Base-by-base conservation (phyloP, 2,797 vertebrate genomes). In the Petrocephalus sullivani region DNA sequence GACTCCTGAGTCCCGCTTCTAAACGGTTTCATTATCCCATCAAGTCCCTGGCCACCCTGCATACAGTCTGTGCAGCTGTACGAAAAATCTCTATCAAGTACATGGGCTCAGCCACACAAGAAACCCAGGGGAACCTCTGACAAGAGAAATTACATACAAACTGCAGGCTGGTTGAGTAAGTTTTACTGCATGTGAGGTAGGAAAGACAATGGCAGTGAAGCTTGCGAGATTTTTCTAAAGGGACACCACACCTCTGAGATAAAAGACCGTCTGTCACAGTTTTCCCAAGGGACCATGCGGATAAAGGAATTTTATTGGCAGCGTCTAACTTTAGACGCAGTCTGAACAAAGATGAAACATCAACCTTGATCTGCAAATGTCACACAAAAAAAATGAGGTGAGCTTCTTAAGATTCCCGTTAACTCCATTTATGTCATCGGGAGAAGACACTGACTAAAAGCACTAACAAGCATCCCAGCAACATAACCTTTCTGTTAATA, bases 1-100 rank as follows among this genome's bases (percentile, higher is more conserved):
- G 84, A 83, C 81, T 83, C 81, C 81, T 83, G 81, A 83, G 81
- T 83, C 49, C 81, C 53, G 81, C 46, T 83, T 83, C 81, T 83
- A 83, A 86, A 86, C 23, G 54, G 84, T 86, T 58, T 86, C 84
- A 86, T 86, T 58, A 57, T 58, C 54, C 84, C 16, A 4, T 60
- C 56, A 57, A 58, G 84, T 57, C 84, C 84, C 84, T 6, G 14
- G 54, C 14, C 54, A 56, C 84, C 56, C 84, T 56, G 33, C 33
- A 57, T 56, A 41, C 84, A 58, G 84, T 58, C 56, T 86, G 84
- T 86, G 84, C 56, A 60, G 84, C 56, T 60, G 56, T 41, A 86
- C 46, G 28, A 54, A 86, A 58, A 86, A 58, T 86, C 54, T 86
- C 84, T 33, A 86, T 86, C 84, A 86, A 58, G 60, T 57, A 86